phyloP scores from a whole-genome alignment of 2,888 invertebrate genomes.

The Folsomia candida region DNA sequence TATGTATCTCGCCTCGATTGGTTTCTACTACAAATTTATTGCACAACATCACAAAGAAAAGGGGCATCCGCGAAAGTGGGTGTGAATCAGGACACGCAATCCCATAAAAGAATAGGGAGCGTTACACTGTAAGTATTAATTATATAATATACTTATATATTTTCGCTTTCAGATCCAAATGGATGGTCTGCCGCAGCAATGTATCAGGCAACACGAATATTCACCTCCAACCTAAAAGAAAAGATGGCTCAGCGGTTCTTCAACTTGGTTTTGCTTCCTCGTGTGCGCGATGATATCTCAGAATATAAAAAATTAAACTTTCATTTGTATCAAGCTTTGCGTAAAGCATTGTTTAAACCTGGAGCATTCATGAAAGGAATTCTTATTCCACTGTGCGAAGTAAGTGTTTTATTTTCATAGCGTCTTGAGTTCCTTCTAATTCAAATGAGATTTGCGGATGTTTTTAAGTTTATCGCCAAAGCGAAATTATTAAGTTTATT shows the following conservation, averaged over 20 bases:
- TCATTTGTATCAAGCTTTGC: slow-evolving; percentile 90
- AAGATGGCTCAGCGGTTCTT: slow-evolving; percentile 95
- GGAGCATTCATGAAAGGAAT: slow-evolving; percentile 96
- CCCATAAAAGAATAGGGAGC: neutral
- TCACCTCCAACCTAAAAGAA: slow-evolving; percentile 93
- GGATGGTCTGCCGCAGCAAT: slow-evolving; percentile 97
- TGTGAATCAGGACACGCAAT: slow-evolving; percentile 1
- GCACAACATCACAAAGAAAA: too few relatives aligned
- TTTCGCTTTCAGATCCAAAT: slow-evolving; percentile 69
- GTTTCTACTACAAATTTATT: too few relatives aligned
- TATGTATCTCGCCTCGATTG: too few relatives aligned
- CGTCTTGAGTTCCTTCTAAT: neutral
- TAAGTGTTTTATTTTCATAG: slow-evolving; percentile 48
- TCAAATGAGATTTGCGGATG: neutral
- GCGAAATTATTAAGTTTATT: neutral
- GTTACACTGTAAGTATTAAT: slow-evolving; percentile 10
- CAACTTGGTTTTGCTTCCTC: slow-evolving; percentile 86
- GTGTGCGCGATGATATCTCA: slow-evolving; percentile 88
- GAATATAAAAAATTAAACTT: slow-evolving; percentile 94
- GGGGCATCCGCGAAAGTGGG: too few relatives aligned
- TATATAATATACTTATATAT: slow-evolving; percentile 4
- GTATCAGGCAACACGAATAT: slow-evolving; percentile 93
- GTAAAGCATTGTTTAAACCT: slow-evolving; percentile 92
- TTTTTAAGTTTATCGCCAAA: neutral
- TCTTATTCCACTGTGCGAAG: slow-evolving; percentile 64